These are phyloP conservation scores for Macrotus californicus DNA, from an alignment of 2,113 vertebrate genomes.

Conservation along the genomic window DNA sequence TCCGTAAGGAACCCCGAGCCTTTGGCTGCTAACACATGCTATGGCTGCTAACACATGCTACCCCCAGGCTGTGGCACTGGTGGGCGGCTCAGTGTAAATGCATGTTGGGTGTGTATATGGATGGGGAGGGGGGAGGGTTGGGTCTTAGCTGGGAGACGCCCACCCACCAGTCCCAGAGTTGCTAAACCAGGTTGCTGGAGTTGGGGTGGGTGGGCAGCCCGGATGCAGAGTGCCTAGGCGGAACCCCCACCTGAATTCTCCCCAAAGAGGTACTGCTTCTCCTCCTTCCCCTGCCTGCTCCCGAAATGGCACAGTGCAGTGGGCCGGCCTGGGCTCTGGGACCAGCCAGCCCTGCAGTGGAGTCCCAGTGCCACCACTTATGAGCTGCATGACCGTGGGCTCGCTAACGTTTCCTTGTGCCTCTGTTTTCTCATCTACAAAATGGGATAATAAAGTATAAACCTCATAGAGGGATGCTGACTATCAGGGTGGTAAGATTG, in stretches of 20 bases:
- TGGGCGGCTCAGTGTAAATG: not conserved
- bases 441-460: not conserved
- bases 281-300: not conserved
- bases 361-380: no score
- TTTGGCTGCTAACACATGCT: not conserved
- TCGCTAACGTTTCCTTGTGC: not conserved
- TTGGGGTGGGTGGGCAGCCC: not conserved
- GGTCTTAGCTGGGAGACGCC: not conserved
- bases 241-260: not conserved
- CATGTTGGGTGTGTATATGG: not conserved
- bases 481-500: not conserved
- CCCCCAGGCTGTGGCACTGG: not conserved
- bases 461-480: not conserved
- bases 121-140: not conserved
- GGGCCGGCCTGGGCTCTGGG: not conserved
- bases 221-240: not conserved
- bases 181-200: not conserved
- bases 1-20: not conserved
- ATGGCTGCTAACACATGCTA: not conserved
- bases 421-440: conserved; percentile 29
- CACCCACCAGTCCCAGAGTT: not conserved
- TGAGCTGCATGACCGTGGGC: not conserved
- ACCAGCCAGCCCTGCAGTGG: not conserved
- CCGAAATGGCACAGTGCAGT: not conserved
- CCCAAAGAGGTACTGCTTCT: not conserved